phyloP scores from a whole-genome alignment of 2,888 invertebrate species.

The Nomada goodeniana region DNA sequence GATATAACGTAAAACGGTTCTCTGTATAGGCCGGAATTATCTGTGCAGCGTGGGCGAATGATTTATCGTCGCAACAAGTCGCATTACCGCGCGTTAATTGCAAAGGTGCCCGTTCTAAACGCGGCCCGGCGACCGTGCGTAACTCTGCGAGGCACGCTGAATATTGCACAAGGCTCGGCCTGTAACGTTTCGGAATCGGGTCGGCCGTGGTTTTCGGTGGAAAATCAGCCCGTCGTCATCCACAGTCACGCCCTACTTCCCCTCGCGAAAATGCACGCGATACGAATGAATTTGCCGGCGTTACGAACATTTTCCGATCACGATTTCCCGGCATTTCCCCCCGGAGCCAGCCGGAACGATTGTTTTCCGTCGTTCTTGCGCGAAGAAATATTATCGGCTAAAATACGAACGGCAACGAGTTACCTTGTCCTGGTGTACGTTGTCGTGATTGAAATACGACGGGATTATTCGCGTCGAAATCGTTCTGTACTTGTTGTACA shows the following conservation, averaged over 20 bases:
- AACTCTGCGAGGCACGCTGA: constrained; percentile 35
- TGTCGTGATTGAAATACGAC: background rate
- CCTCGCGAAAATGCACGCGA: constrained; percentile 29
- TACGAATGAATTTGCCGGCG: constrained; percentile 15
- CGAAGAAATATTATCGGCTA: background rate
- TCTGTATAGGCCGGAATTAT: constrained; percentile 6
- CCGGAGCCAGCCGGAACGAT: constrained; percentile 2
- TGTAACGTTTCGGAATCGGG: constrained; percentile 45
- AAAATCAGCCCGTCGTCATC: constrained; percentile 53
- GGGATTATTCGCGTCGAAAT: no score
- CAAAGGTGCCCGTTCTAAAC: constrained; percentile 40
- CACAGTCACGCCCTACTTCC: constrained; percentile 47
- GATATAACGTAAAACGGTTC: background rate
- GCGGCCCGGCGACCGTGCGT: constrained; percentile 5
- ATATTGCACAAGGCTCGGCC: constrained; percentile 46
- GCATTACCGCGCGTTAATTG: constrained; percentile 61
- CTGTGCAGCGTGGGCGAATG: constrained; percentile 35
- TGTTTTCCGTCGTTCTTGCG: background rate
- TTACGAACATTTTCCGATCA: background rate
- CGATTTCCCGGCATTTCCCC: constrained; percentile 25
- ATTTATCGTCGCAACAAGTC: constrained; percentile 57
- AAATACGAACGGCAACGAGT: background rate
- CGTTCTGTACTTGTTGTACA: no score
- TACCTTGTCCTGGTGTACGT: background rate
- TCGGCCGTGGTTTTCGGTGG: constrained; percentile 50